phyloP scores from a whole-genome alignment of 2,797 vertebrate species.

The Spondyliosoma cantharus region DNA sequence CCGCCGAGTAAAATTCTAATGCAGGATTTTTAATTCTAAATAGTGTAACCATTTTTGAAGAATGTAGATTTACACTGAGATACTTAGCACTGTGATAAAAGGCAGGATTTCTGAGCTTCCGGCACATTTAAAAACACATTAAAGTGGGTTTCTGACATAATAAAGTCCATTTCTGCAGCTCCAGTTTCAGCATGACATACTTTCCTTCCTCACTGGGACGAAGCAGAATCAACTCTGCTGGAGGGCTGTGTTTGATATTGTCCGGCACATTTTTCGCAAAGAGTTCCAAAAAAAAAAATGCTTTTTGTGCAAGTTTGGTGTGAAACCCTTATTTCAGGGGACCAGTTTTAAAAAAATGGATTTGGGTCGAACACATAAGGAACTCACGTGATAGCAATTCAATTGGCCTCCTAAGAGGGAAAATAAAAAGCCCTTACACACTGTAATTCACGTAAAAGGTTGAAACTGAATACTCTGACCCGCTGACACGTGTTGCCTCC shows the following conservation, averaged over 20 bases:
- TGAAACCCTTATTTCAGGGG: conserved; percentile 1
- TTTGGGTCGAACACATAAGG: conserved; percentile 21
- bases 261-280: neutral
- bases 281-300: conserved; percentile 2
- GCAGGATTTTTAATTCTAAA: no score
- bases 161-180: conserved; percentile 11
- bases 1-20: no score
- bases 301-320: conserved; percentile 3
- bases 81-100: no score
- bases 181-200: neutral
- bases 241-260: conserved; percentile 3
- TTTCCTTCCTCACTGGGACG: neutral
- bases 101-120: neutral
- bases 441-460: neutral
- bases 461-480: conserved; percentile 6
- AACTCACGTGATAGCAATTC: neutral
- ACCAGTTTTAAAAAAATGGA: neutral
- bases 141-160: neutral
- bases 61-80: neutral
- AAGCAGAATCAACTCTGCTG: neutral
- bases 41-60: no score
- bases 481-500: conserved; percentile 25
- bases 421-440: neutral
- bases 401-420: neutral
- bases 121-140: neutral